Evolutionary conservation across 2,888 invertebrate species (phyloP).

Genomic region (Beris chalybata): DNA sequence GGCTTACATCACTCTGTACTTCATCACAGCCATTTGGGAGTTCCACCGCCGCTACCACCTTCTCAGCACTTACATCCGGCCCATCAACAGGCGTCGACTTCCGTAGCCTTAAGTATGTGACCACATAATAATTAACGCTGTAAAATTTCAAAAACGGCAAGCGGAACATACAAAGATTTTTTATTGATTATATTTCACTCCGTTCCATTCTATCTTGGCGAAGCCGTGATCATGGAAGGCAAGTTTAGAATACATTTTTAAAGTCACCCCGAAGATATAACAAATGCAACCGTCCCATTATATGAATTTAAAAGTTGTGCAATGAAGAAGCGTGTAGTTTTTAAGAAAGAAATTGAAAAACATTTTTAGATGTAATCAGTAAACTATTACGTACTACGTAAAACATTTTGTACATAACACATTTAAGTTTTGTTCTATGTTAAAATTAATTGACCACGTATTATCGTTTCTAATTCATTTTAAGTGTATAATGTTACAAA

Average conservation of each 20-base stretch:
- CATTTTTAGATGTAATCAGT: too few relatives aligned
- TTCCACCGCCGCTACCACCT: slow-evolving; percentile 48
- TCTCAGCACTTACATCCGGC: slow-evolving; percentile 47
- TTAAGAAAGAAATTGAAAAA: not conserved
- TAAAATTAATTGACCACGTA: too few relatives aligned
- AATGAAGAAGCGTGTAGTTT: slow-evolving; percentile 20
- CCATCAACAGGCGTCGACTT: slow-evolving; percentile 49
- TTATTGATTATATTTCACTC: not conserved
- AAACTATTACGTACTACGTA: too few relatives aligned
- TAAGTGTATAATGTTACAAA: too few relatives aligned
- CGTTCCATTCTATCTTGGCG: slow-evolving; percentile 6
- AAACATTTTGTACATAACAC: too few relatives aligned
- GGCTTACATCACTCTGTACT: slow-evolving; percentile 58
- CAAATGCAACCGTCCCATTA: slow-evolving; percentile 18
- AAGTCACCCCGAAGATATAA: not conserved
- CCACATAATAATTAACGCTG: slow-evolving; percentile 1
- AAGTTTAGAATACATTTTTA: not conserved
- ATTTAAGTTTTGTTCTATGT: too few relatives aligned
- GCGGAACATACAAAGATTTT: not conserved
- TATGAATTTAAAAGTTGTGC: slow-evolving; percentile 22
- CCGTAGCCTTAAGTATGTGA: slow-evolving; percentile 35
- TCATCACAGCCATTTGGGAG: slow-evolving; percentile 47
- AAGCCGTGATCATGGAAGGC: not conserved
- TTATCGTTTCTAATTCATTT: too few relatives aligned
- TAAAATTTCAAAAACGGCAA: not conserved